Percentiles rank a stretch among this genome's conserved stretches.
Evolutionary conservation across 2,888 invertebrate species (phyloP).

Genomic region (Podotricha telesiphe): DNA sequence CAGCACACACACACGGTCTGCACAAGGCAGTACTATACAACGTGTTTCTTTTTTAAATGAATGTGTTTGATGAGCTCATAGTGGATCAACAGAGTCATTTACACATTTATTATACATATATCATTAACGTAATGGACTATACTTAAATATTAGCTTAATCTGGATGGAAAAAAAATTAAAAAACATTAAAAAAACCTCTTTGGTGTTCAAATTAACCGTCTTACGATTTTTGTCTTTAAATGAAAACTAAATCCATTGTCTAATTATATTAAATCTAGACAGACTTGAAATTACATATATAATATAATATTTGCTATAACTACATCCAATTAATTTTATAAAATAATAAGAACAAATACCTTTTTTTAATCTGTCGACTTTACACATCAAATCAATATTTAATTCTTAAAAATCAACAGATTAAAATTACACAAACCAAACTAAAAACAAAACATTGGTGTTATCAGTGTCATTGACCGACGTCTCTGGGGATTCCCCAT

Average conservation of each 20-base stretch:
- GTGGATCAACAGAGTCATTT: constrained; percentile 4
- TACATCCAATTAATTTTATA: not conserved
- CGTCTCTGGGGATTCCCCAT: constrained; percentile 44
- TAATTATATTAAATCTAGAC: constrained; percentile 36
- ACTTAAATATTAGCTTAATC: constrained; percentile 14
- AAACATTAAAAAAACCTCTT: constrained; percentile 20
- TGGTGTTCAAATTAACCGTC: constrained; percentile 44
- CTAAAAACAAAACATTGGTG: not conserved
- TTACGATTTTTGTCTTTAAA: constrained; percentile 36
- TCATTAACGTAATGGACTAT: constrained; percentile 11
- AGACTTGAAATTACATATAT: constrained; percentile 36
- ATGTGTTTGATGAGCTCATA: not conserved
- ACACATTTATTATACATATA: not conserved
- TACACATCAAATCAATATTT: not conserved
- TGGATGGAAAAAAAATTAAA: constrained; percentile 4
- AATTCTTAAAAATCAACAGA: not conserved
- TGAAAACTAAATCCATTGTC: constrained; percentile 25
- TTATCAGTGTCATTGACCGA: not conserved
- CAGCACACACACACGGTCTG: too few relatives aligned
- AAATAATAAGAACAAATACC: not conserved
- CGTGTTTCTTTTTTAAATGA: too few relatives aligned
- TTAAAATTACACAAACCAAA: not conserved
- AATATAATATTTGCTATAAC: constrained; percentile 16
- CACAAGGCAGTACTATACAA: too few relatives aligned
- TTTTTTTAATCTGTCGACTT: constrained; percentile 3